These are phyloP conservation scores for Crossoptilon crossoptilon DNA, from an alignment of 2,797 vertebrate species.

Conservation along the genomic window DNA sequence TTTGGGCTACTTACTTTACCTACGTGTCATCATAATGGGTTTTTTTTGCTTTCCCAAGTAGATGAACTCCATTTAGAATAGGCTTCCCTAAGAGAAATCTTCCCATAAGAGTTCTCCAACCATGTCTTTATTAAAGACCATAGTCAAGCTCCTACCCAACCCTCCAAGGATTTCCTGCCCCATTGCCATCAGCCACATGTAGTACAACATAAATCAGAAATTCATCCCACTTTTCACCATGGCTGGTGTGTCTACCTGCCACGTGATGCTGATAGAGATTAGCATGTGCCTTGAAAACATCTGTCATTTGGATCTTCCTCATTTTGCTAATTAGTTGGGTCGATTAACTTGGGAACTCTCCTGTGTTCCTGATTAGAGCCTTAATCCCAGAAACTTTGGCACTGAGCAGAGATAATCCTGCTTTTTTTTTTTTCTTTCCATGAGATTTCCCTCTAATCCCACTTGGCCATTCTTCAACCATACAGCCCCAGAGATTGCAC, in stretches of 20 bases:
- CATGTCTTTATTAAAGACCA: not conserved
- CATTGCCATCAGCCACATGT: no score
- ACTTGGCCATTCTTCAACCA: not conserved
- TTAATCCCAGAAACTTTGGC: not conserved
- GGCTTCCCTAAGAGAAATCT: not conserved
- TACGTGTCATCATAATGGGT: fast-evolving
- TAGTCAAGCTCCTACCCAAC: not conserved
- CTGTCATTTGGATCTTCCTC: not conserved
- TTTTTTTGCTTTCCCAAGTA: not conserved
- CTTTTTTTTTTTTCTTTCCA: not conserved
- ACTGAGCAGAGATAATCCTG: not conserved
- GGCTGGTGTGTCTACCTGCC: not conserved
- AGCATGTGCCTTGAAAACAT: not conserved
- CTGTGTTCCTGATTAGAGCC: not conserved
- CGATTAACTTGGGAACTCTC: fast-evolving
- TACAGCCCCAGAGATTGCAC: no score
- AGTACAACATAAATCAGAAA: not conserved
- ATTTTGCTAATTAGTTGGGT: not conserved
- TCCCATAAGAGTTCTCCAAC: not conserved
- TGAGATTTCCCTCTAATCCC: not conserved
- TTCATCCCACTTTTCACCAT: not conserved
- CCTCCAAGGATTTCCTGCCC: not conserved
- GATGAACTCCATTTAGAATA: not conserved
- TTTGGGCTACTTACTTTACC: not conserved
- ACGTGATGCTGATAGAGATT: not conserved